Conservation (phyloP, 2,888 invertebrate genomes). For the Cinara cedri region DNA sequence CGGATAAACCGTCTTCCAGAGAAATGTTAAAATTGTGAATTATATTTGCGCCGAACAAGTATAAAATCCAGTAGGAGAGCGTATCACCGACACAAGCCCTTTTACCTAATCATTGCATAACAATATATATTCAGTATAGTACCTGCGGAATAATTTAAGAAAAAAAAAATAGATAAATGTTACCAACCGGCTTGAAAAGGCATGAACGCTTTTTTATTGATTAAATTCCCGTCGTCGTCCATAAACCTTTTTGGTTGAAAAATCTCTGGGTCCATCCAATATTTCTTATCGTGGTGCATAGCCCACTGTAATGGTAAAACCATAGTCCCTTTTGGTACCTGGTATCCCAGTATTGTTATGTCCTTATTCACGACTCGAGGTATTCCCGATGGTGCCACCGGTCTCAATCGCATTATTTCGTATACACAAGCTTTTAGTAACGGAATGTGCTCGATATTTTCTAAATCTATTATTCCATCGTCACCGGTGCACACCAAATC, state of each 20-base stretch:
- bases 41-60: constrained; percentile 71
- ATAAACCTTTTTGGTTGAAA: constrained; percentile 77
- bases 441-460: constrained; percentile 68
- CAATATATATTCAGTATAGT: no score
- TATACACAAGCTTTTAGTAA: constrained; percentile 76
- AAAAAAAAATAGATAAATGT: background rate
- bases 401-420: constrained; percentile 79
- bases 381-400: constrained; percentile 82
- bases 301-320: constrained; percentile 83
- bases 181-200: constrained; percentile 80
- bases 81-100: constrained; percentile 87
- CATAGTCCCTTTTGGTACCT: constrained; percentile 74
- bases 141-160: background rate
- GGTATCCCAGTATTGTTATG: constrained; percentile 64
- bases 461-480: constrained; percentile 64
- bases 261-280: constrained; percentile 73
- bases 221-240: constrained; percentile 68
- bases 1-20: constrained; percentile 61
- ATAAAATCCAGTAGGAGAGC: constrained; percentile 74
- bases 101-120: constrained; percentile 70
- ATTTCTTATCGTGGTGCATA: constrained; percentile 73
- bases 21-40: constrained; percentile 68
- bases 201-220: constrained; percentile 74
- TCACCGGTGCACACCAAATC: constrained; percentile 60
- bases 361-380: constrained; percentile 76